Evolutionary conservation across 1,140 invertebrate genomes (phyloP), one percentile per base, ranked within the genome.

Genomic region (Heliconius melpomene): DNA sequence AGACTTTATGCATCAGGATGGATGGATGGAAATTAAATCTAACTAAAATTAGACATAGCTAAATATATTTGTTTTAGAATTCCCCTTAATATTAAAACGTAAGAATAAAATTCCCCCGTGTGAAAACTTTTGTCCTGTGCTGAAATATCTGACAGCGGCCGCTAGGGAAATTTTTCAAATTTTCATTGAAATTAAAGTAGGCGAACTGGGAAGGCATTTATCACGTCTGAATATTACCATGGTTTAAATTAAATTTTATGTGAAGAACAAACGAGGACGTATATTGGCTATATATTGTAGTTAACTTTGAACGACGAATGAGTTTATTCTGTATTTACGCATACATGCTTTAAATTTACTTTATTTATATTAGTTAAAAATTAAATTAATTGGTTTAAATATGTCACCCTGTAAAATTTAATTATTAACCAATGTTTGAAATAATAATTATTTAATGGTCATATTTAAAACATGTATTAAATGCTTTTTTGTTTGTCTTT

Each of bases 81-180:
- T 66, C 13, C 60, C 60, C 13, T 66, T 7, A 66, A 66, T 13
- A 66, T 29, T 1, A 20, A 20, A 72, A 36, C 8, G 36, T 38
- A 36, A 72, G 50, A 72, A 72, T 32, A 36, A 72, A 77, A 77
- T 57, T 23, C 50, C 26, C 70, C 60, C 1, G 76, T 54, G 76
- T 54, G 75, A 77, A 77, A 77, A 77, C 66, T 72, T 77, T 77
- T 81, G 72, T 71, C 72, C 80, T 74, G 74, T 16, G 60, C 82
- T 86, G 84, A 86, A 87, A 84, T 79, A 87, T 81, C 73, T 78
- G 83, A 78, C 80, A 79, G 75, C 72, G 79, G 87, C 83, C 91
- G 83, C 88, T 46, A 74, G 91, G 91, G 91, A 91, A 92, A 92
- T 92, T 92, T 92, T 92, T 92, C 87, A 91, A 92, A 91, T 91